Evolutionary conservation across 2,888 invertebrate genomes (phyloP), one percentile per base, ranked within the genome.

Genomic region (Oasisia sp.): DNA sequence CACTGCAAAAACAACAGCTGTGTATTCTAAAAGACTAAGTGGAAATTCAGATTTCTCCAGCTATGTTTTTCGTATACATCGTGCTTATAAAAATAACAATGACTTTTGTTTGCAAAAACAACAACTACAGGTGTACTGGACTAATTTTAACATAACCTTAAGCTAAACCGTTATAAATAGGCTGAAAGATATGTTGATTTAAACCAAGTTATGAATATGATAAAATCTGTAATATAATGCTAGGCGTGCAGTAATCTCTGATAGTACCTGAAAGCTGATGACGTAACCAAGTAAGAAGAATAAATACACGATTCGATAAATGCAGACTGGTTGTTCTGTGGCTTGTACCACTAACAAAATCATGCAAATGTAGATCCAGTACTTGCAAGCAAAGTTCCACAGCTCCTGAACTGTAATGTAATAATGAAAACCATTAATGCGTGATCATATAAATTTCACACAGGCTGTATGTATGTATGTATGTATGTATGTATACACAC

Each of bases 311-410:
- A 74, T 74, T 27, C 74, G 74, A 74, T 74, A 74, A 27, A 74
- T 74, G 27, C 27, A 74, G 7, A 74, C 27, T 74, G 74, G 74
- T 74, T 19, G 5, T 74, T 74, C 74, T 74, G 27, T 74, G 74
- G 74, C 74, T 27, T 74, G 19, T 74, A 74, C n/a, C 74, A 74
- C 2, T 19, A 74, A 19, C 74, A 74, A 5, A 74, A 19, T 7
- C 74, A 74, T 74, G 27, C 74, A 74, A 19, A 74, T 74, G 74
- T 74, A 74, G n/a, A 74, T 74, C 74, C 74, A 74, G 7, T 74
- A 74, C 27, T 74, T 74, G 74, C 74, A 74, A 27, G 74, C 74
- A n/a, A 74, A 74, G 74, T 74, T 74, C 74, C 74, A 74, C 74
- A 74, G 74, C 7, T 74, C 19, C n/a, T 27, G 74, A 27, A 74